Conservation (phyloP, 1,140 invertebrate genomes). For the Pseudomyrmex flavicornis region DNA sequence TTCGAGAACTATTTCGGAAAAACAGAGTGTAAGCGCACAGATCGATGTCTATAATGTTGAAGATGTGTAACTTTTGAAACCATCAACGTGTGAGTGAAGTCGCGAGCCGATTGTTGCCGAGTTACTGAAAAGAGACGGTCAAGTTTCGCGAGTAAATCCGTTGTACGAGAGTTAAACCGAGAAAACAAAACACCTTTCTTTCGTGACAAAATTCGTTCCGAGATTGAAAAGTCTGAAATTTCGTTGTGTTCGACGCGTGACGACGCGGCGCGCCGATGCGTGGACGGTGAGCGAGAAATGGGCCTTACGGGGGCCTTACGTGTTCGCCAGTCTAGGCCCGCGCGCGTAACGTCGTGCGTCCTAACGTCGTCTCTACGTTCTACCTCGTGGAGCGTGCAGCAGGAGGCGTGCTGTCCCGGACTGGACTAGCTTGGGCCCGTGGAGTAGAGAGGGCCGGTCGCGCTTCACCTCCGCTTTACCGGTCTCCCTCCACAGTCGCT, state of each 20-base stretch:
- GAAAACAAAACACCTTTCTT: slow-evolving; percentile 1
- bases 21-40: slow-evolving; percentile 1
- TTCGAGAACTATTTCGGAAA: background rate
- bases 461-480: slow-evolving; percentile 83
- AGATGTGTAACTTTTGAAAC: background rate
- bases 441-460: slow-evolving; percentile 84
- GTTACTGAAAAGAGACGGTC: background rate
- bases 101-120: slow-evolving; percentile 29
- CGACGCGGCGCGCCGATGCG: slow-evolving; percentile 45
- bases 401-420: slow-evolving; percentile 85
- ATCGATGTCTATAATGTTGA: background rate
- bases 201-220: background rate
- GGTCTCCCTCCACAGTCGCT: slow-evolving; percentile 72
- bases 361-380: slow-evolving; percentile 71
- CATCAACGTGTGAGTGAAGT: slow-evolving; percentile 1
- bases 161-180: background rate
- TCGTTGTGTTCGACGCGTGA: slow-evolving; percentile 35
- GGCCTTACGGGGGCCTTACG: slow-evolving; percentile 40
- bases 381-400: slow-evolving; percentile 84
- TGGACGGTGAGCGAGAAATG: slow-evolving; percentile 32
- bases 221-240: slow-evolving; percentile 12
- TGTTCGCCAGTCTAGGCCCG: slow-evolving; percentile 55
- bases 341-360: slow-evolving; percentile 63
- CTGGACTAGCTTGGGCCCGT: slow-evolving; percentile 83
- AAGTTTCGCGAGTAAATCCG: background rate